phyloP scores from a whole-genome alignment of 1,140 invertebrate species.

The Drosophila simulans region DNA sequence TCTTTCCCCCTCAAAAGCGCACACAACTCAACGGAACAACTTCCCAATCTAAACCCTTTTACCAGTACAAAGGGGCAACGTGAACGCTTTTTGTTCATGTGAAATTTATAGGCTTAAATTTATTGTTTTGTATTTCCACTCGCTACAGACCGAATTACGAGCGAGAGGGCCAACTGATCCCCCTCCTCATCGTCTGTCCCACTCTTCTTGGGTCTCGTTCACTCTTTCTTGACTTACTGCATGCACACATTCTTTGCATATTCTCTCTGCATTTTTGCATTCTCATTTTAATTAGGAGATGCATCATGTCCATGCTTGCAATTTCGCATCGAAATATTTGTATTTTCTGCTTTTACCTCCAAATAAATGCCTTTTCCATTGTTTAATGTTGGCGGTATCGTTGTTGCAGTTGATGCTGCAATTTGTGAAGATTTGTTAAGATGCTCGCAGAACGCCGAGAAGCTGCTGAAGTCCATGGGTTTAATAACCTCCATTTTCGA shows the following conservation, averaged over 20 bases:
- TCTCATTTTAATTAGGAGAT: slow-evolving; percentile 77
- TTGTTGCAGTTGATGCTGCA: slow-evolving; percentile 34
- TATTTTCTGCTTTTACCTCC: slow-evolving; percentile 57
- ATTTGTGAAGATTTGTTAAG: slow-evolving; percentile 79
- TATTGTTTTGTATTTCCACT: slow-evolving; percentile 76
- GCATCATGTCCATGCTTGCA: slow-evolving; percentile 40
- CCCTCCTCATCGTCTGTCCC: slow-evolving; percentile 6
- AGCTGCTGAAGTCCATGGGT: slow-evolving; percentile 84
- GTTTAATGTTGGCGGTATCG: slow-evolving; percentile 54
- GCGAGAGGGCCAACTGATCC: slow-evolving; percentile 4
- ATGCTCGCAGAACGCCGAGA: slow-evolving; percentile 82
- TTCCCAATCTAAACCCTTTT: neutral
- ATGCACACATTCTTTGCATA: slow-evolving; percentile 71
- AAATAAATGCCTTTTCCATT: slow-evolving; percentile 74
- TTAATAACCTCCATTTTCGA: slow-evolving; percentile 83
- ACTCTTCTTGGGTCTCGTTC: slow-evolving; percentile 49
- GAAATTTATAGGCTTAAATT: slow-evolving; percentile 82
- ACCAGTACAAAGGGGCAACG: slow-evolving; percentile 51
- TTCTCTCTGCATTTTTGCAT: slow-evolving; percentile 55
- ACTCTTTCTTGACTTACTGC: slow-evolving; percentile 29
- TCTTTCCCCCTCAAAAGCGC: too few species aligned
- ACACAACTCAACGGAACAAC: too few species aligned
- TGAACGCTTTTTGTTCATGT: slow-evolving; percentile 42
- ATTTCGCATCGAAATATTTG: slow-evolving; percentile 59
- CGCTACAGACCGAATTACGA: slow-evolving; percentile 31